Evolutionary conservation across 1,140 invertebrate genomes (phyloP).

Genomic region (Chrysomallon squamiferum): DNA sequence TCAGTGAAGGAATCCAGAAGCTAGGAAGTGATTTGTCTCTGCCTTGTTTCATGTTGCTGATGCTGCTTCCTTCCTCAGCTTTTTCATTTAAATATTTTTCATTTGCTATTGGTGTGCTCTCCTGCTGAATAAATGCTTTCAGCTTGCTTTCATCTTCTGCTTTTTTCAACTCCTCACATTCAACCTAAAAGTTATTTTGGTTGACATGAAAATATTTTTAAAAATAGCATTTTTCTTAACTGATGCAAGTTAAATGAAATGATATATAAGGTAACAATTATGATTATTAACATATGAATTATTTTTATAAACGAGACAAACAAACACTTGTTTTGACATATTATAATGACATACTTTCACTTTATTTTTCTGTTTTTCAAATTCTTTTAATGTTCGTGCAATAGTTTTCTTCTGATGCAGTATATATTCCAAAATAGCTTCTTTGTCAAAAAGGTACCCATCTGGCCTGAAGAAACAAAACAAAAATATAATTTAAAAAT

Average conservation of each 20-base stretch:
- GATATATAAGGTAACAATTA: too few relatives aligned
- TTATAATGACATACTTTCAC: slow-evolving; percentile 67
- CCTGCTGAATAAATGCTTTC: too few relatives aligned
- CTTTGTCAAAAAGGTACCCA: slow-evolving; percentile 96
- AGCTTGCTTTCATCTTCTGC: too few relatives aligned
- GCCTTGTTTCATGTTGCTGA: slow-evolving; percentile 60
- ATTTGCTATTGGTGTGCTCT: not conserved
- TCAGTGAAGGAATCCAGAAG: slow-evolving; percentile 96
- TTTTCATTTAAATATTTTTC: not conserved
- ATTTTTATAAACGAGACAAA: too few relatives aligned
- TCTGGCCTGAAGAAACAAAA: slow-evolving; percentile 72
- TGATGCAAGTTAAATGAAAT: too few relatives aligned
- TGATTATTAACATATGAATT: too few relatives aligned
- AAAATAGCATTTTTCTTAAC: too few relatives aligned
- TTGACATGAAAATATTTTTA: too few relatives aligned
- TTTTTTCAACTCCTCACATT: too few relatives aligned
- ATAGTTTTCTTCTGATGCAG: slow-evolving; percentile 95
- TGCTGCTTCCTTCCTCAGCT: slow-evolving; percentile 7
- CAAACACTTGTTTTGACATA: too few relatives aligned
- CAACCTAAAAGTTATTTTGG: not conserved
- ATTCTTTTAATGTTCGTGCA: slow-evolving; percentile 88
- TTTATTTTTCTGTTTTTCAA: slow-evolving; percentile 77
- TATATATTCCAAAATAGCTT: slow-evolving; percentile 95
- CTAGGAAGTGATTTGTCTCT: slow-evolving; percentile 83
- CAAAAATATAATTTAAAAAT: too few relatives aligned